Base-by-base conservation (phyloP, 2,113 vertebrate species). In the Eulemur macaco region DNA sequence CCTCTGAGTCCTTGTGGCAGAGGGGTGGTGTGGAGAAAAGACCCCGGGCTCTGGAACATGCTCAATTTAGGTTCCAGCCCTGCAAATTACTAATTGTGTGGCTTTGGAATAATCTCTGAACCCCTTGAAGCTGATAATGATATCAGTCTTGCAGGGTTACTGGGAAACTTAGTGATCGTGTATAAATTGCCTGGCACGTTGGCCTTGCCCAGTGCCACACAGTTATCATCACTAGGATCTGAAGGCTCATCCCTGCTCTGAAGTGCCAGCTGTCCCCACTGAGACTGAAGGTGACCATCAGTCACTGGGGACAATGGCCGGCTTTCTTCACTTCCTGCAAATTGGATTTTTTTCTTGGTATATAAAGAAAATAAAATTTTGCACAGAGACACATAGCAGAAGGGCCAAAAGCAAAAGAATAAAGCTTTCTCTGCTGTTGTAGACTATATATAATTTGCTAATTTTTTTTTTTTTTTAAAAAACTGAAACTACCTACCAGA, bases 291-390 rank as follows among this genome's bases (percentile, higher is more conserved):
- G 80, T 76, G 80, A 73, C 86, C 54, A 31, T 31, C 10, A 47
- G 1, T 78, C 56, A 68, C 50, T 37, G 34, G n/a, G 8, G 39
- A 77, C 6, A 73, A 66, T 8, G 0, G 27, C n/a, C 68, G 77
- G 39, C 54, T 82, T 74, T 87, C 56, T 58, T 47, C 27, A 91
- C 11, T 18, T 68, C 14, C 3, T 74, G 54, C 27, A 85, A 68
- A 74, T 73, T 29, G 68, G 21, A 50, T 17, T 37, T 77, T 71
- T 95, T 69, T n/a, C 45, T 82, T 86, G 12, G 8, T 47, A 31
- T 60, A 50, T 21, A 82, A n/a, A 96, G 73, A 88, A 89, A 93
- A 80, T 58, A 80, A 91, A 31, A 21, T 64, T 82, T 96, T 86
- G 50, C 45, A 91, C 14, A 84, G 89, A 84, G 29, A 15, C 27